Base-by-base conservation (phyloP, 2,888 invertebrate species). In the Polymixis lichenea region DNA sequence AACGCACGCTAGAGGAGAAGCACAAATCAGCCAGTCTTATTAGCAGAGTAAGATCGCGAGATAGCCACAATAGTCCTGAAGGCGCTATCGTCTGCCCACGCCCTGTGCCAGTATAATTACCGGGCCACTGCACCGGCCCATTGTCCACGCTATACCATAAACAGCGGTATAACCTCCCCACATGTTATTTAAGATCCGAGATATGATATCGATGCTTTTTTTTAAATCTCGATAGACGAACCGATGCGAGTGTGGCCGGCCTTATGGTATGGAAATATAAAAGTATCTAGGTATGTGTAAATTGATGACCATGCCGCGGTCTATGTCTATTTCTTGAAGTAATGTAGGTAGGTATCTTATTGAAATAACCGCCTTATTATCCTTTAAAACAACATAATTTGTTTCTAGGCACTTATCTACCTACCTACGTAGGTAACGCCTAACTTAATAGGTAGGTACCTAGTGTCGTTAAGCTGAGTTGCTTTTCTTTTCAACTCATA, bases 21-120 rank as follows among this genome's bases (percentile, higher is more conserved):
- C 89, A 90, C 90, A 91, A 91, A 92, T 91, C 90, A 88, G 82
- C 68, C 72, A 74, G 72, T 87, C 90, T 92, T 93, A 93, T 92
- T 93, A 93, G 91, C 80, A 88, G 86, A 87, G 77, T 84, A 82
- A 91, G 93, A 93, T 93, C 82, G 83, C 73, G 69, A 88, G 93
- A 93, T 94, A 94, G 91, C 90, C 86, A 62, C 85, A 87, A 80
- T 88, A 83, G 87, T 83, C 78, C 77, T 85, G 84, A 69, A 71
- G 74, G 77, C 82, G 75, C 81, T 88, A 84, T 86, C 78, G 73
- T 58, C 75, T 84, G 78, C 86, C 86, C 86, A 88, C 86, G 84
- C 76, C 81, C 68, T 72, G 22, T 66, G 86, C n/a, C n/a, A n/a
- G n/a, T n/a, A n/a, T 89, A 90, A 90, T 91, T 91, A 91, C 86